Conservation (phyloP, 2,113 vertebrate species). For the Tenebrosternarchus preto region DNA sequence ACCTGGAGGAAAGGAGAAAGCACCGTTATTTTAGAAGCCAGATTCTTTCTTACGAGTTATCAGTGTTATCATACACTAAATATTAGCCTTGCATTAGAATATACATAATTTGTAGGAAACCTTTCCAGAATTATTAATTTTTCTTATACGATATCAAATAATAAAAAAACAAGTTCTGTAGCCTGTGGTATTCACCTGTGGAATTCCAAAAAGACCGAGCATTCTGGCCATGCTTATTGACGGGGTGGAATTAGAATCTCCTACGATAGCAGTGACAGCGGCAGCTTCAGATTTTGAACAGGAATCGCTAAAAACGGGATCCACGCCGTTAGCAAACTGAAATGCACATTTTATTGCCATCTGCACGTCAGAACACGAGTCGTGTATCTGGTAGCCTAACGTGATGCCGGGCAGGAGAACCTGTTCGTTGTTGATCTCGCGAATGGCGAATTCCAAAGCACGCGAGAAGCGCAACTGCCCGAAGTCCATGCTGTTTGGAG, state of each 20-base stretch:
- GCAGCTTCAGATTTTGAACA: slow-evolving; percentile 51
- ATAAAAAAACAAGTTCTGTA: too few species aligned
- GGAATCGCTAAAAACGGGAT: background rate
- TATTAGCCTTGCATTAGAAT: too few species aligned
- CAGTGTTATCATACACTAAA: too few species aligned
- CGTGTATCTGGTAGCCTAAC: slow-evolving; percentile 68
- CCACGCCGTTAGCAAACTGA: slow-evolving; percentile 60
- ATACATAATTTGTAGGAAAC: too few species aligned
- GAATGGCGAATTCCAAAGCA: too few species aligned
- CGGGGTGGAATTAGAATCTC: slow-evolving; percentile 66
- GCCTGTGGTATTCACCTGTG: too few species aligned
- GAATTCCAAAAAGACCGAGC: slow-evolving; percentile 50
- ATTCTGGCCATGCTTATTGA: slow-evolving; percentile 67
- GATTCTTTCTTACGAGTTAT: too few species aligned
- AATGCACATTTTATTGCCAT: slow-evolving; percentile 57
- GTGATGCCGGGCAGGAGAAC: slow-evolving; percentile 62
- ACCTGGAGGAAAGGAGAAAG: too few species aligned
- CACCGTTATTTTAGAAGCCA: too few species aligned
- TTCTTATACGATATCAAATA: too few species aligned
- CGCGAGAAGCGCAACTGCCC: too few species aligned
- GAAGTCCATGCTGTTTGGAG: slow-evolving; percentile 46
- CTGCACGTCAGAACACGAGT: slow-evolving; percentile 61
- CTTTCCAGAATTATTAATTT: too few species aligned
- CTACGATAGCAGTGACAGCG: slow-evolving; percentile 59
- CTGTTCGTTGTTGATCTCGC: slow-evolving; percentile 65